Evolutionary conservation across 2,888 invertebrate genomes (phyloP), one percentile per base, ranked within the genome.

Genomic region (Saturnia pavonia): DNA sequence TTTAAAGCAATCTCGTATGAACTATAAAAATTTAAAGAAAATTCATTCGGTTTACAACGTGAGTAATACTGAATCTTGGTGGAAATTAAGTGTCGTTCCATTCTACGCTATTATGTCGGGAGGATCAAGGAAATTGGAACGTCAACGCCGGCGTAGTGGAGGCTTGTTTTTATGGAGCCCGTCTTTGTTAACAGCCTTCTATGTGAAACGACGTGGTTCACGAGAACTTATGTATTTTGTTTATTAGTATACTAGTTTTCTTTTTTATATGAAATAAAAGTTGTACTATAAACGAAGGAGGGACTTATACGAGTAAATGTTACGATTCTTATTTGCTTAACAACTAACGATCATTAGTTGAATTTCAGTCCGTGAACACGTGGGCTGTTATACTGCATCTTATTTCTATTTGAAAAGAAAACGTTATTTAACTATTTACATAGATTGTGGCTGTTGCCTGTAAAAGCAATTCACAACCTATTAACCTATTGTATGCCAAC

Each of bases 121-220:
- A 78, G 82, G 85, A 84, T 84, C 81, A 83, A 82, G 87, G 87
- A 86, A 87, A 87, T 87, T 87, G 85, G 81, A 83, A 80, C 78
- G 87, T 85, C 87, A 85, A 80, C 82, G 72, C 69, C 67, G 74
- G 72, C 68, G 68, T 68, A 25, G 63, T 68, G 71, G 65, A 42
- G 40, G 63, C 63, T 71, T 71, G 68, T 71, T 68, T 63, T 68
- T 48, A 63, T 42, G 66, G 40, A 65, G 43, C 40, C 66, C 45
- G 70, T 54, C 40, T 54, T 68, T 54, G 54, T 68, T 68, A 68
- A 54, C 54, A 51, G 27, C 43, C 34, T 34, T 45, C 43, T 54
- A 34, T 68, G 54, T 54, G 68, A 54, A 12, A 54, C 48, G 54
- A 68, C 34, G 68, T 54, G 40, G 40, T 68, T 57, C 51, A n/a